phyloP scores from a whole-genome alignment of 2,113 vertebrate genomes.

The Hiodon tergisus region DNA sequence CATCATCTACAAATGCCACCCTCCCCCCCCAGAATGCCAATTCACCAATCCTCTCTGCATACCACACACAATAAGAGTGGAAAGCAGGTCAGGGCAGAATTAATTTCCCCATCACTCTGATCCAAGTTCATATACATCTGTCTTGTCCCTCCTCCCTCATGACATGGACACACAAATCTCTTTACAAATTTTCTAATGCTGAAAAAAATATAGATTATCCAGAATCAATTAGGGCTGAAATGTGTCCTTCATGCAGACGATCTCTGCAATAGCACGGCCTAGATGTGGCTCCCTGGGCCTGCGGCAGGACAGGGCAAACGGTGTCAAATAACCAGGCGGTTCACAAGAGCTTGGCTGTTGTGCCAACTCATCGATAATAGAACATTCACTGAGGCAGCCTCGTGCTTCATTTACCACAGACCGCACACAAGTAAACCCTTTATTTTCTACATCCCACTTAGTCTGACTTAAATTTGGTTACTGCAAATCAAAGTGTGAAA shows the following conservation, averaged over 20 bases:
- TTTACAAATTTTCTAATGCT: not conserved
- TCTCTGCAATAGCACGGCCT: not conserved
- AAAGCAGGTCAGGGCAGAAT: conserved; percentile 3
- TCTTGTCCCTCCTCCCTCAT: not conserved
- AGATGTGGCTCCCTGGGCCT: not conserved
- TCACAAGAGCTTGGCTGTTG: not conserved
- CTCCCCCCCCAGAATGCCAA: not conserved
- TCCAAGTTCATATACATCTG: conserved; percentile 11
- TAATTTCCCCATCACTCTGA: not conserved
- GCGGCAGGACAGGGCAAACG: not conserved
- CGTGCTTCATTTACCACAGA: not conserved
- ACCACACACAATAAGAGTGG: not conserved
- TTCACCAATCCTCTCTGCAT: not conserved
- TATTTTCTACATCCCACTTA: too few relatives aligned
- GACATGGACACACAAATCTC: conserved; percentile 11
- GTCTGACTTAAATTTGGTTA: too few relatives aligned
- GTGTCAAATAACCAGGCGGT: not conserved
- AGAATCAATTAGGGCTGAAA: conserved; percentile 11
- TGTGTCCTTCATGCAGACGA: not conserved
- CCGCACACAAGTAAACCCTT: not conserved
- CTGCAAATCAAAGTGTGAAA: too few relatives aligned
- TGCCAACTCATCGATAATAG: not conserved
- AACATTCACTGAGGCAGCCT: not conserved
- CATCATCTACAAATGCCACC: not conserved
- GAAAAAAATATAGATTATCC: not conserved